A percentile compares a stretch with the other conserved stretches of the same genome.
Conservation (phyloP, 2,888 invertebrate genomes). For the Oscheius onirici region DNA sequence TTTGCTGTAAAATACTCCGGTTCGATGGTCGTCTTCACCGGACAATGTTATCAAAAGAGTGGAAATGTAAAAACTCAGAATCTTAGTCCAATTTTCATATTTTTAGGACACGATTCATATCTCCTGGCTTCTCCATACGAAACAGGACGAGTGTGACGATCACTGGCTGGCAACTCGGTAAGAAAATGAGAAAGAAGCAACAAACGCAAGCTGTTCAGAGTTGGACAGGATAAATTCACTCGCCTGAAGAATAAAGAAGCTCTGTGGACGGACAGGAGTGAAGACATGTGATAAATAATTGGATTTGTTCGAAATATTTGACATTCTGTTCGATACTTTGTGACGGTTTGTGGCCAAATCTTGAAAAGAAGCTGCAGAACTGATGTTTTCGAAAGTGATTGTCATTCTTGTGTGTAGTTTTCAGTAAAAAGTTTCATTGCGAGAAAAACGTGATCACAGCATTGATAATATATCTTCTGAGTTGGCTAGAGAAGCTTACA, state of each 20-base stretch:
- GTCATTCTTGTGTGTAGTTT: too few species aligned
- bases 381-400: neutral
- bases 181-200: neutral
- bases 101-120: slow-evolving; percentile 22
- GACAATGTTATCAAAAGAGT: slow-evolving; percentile 29
- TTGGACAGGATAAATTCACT: slow-evolving; percentile 29
- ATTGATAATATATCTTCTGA: slow-evolving; percentile 2
- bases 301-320: neutral
- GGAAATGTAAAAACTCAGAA: too few species aligned
- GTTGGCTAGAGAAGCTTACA: neutral
- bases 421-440: slow-evolving; percentile 16
- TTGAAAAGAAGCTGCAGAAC: neutral
- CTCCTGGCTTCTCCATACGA: slow-evolving; percentile 24
- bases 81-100: neutral
- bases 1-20: slow-evolving; percentile 12
- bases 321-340: neutral
- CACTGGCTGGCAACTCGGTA: slow-evolving; percentile 28
- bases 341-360: slow-evolving; percentile 24
- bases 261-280: neutral
- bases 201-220: slow-evolving; percentile 13
- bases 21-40: slow-evolving; percentile 30
- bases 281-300: slow-evolving; percentile 18
- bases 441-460: slow-evolving; percentile 20
- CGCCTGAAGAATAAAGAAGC: neutral
- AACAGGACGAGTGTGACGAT: slow-evolving; percentile 15